These are phyloP conservation scores for Caretta caretta DNA, from an alignment of 2,113 vertebrate species.

Conservation along the genomic window DNA sequence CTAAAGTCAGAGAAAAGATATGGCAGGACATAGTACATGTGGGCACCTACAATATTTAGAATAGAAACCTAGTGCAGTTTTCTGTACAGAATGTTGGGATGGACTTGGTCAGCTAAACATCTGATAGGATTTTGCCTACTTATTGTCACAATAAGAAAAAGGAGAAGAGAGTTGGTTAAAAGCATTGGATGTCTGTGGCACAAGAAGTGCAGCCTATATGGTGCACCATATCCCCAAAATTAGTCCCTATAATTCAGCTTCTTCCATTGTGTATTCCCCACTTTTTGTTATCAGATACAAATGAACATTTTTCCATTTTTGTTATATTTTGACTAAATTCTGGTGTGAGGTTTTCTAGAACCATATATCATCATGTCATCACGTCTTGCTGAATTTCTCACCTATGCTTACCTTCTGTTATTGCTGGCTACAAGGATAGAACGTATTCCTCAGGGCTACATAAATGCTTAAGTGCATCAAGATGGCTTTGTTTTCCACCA, in stretches of 20 bases:
- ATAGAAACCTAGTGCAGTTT: not conserved
- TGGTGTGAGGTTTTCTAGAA: not conserved
- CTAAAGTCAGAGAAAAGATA: not conserved
- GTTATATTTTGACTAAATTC: not conserved
- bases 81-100: fast-evolving
- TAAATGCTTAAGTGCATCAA: not conserved
- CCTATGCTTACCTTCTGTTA: not conserved
- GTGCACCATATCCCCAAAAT: not conserved
- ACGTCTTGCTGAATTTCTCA: not conserved
- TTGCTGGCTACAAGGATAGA: not conserved
- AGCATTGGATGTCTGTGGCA: not conserved
- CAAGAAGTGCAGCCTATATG: not conserved
- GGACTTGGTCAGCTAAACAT: not conserved
- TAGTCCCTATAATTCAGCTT: not conserved
- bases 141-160: not conserved
- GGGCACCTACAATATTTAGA: not conserved
- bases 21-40: not conserved
- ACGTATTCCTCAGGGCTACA: not conserved
- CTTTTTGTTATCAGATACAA: not conserved
- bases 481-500: not conserved
- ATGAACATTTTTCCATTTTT: not conserved
- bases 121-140: not conserved
- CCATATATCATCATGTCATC: not conserved
- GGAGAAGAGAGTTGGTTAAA: not conserved
- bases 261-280: not conserved